A percentile compares a stretch with the other conserved stretches of the same genome.
phyloP scores from a whole-genome alignment of 2,888 invertebrate genomes.

The Altica lythri region DNA sequence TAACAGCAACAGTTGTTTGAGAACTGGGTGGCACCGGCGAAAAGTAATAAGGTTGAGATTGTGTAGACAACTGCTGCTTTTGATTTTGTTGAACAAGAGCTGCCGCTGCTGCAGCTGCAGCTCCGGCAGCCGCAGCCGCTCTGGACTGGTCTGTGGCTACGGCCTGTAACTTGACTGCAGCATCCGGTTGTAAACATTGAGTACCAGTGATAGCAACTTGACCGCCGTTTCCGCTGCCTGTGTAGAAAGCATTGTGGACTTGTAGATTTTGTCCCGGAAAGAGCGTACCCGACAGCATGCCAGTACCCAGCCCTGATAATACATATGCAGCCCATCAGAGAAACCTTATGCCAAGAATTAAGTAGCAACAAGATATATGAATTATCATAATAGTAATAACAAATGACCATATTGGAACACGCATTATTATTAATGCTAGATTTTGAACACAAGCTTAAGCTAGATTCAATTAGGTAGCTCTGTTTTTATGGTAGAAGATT shows the following conservation, averaged over 20 bases:
- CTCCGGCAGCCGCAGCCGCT: constrained; percentile 58
- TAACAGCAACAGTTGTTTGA: constrained; percentile 43
- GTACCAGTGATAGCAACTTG: constrained; percentile 31
- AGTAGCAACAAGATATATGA: constrained; percentile 1
- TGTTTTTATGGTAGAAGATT: too few relatives aligned
- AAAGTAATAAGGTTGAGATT: constrained; percentile 60
- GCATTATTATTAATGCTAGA: too few relatives aligned
- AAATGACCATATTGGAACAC: too few relatives aligned
- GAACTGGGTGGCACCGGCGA: constrained; percentile 59
- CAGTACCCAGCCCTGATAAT: constrained; percentile 55
- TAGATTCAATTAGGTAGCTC: too few relatives aligned
- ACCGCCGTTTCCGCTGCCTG: constrained; percentile 42
- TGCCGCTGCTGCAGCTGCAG: constrained; percentile 37
- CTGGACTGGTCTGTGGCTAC: constrained; percentile 57
- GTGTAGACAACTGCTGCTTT: constrained; percentile 59
- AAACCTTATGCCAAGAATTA: constrained; percentile 23
- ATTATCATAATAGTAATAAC: not conserved
- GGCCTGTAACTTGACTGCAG: constrained; percentile 48
- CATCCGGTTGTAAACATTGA: constrained; percentile 45
- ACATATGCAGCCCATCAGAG: constrained; percentile 37
- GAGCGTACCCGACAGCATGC: constrained; percentile 56
- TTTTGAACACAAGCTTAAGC: too few relatives aligned
- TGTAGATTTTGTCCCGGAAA: constrained; percentile 54
- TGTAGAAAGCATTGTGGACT: constrained; percentile 59
- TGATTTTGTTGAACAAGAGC: constrained; percentile 48